Evolutionary conservation across 2,797 vertebrate genomes (phyloP), one percentile per base, ranked within the genome.

Genomic region (Tangara arthus): DNA sequence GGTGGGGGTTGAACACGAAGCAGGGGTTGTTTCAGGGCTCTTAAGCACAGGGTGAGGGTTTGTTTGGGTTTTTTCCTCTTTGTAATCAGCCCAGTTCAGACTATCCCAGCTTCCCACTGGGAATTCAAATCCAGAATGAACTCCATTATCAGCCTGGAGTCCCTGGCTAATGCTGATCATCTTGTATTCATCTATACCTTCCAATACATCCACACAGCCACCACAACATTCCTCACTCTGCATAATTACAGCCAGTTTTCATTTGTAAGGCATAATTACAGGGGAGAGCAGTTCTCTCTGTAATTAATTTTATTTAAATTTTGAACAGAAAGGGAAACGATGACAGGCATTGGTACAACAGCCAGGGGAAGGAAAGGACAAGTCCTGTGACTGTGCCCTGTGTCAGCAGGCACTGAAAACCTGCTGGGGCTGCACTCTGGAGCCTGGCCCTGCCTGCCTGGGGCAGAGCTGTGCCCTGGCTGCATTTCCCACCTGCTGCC

Each of bases 381-480:
- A 41, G 26, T 23, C 5, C 6, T 3, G n/a, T 0, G 30, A 10
- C 0, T 8, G 16, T 22, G 49, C 26, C 52, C n/a, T 6, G 1
- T 4, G 32, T 4, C 5, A 9, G 30, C 71, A 55, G 19, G 27
- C 59, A 20, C 23, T 8, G 3, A 28, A 2, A 39, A 21, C 12
- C 49, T 39, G 11, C 52, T 1, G 44, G 14, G 37, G 19, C 2
- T 1, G 20, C 42, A 42, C 4, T 26, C 0, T 13, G 18, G 6
- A 7, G n/a, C 16, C 24, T 34, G 34, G 32, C 14, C 47, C 34
- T 17, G 14, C 47, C 34, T 17, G 14, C 12, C 4, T 21, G 23
- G 42, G 60, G 34, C 30, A 15, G 42, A 30, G 17, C 8, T 11
- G 35, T 1, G 60, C 6, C 47, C 7, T 18, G 47, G 60, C 18